Evolutionary conservation across 2,888 invertebrate genomes (phyloP).

Genomic region (Mellilla xanthometata): DNA sequence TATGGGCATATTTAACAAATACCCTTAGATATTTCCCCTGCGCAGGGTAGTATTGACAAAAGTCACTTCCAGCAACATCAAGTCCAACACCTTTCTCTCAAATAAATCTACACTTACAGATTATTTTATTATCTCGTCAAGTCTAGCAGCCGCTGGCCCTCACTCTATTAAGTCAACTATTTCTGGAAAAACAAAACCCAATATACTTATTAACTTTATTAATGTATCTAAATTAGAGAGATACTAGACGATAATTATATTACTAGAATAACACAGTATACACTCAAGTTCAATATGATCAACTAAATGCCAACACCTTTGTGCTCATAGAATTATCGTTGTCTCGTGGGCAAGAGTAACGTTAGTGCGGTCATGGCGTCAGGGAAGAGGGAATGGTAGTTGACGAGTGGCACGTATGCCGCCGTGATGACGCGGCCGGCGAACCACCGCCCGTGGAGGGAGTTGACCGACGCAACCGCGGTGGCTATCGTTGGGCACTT

Average conservation of each 20-base stretch:
- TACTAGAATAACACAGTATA: constrained; percentile 39
- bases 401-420: constrained; percentile 98
- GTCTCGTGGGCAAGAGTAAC: constrained; percentile 83
- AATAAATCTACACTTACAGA: too few relatives aligned
- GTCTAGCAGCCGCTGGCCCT: too few relatives aligned
- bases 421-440: constrained; percentile 98
- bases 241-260: constrained; percentile 41
- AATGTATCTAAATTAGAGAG: constrained; percentile 35
- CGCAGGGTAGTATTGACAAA: too few relatives aligned
- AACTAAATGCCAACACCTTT: constrained; percentile 37
- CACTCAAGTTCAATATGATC: constrained; percentile 36
- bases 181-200: too few relatives aligned
- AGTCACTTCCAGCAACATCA: too few relatives aligned
- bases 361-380: constrained; percentile 92
- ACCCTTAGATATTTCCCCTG: too few relatives aligned
- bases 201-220: constrained; percentile 46
- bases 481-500: constrained; percentile 99
- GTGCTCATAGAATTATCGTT: constrained; percentile 49
- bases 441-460: constrained; percentile 98
- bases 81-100: too few relatives aligned
- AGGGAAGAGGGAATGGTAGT: constrained; percentile 98
- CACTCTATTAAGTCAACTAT: too few relatives aligned
- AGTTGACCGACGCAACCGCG: constrained; percentile 97
- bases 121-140: too few relatives aligned
- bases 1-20: too few relatives aligned